A percentile compares a stretch with the other conserved stretches of the same genome.
phyloP scores from a whole-genome alignment of 2,797 vertebrate genomes.

The Lerista edwardsae region DNA sequence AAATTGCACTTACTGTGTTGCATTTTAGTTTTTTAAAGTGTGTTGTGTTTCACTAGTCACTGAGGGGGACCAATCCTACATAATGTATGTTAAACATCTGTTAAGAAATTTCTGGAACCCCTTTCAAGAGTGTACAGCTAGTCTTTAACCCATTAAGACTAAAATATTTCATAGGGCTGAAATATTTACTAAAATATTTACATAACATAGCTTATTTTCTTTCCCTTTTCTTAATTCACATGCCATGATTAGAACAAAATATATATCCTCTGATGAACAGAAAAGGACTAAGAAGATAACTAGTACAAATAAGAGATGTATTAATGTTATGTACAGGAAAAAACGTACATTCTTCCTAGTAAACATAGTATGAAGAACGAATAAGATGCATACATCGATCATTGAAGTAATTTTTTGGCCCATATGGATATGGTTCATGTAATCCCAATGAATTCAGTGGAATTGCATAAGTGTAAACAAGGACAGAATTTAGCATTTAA shows the following conservation, averaged over 20 bases:
- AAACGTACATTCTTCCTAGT: not conserved
- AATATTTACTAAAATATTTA: too few species aligned
- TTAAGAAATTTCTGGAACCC: conserved; percentile 9
- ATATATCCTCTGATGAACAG: not conserved
- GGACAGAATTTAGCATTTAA: not conserved
- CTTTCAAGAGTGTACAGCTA: not conserved
- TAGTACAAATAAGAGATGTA: not conserved
- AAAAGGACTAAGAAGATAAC: not conserved
- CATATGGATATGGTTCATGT: not conserved
- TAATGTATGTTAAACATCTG: conserved; percentile 19
- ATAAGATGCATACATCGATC: fast-evolving
- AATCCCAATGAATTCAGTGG: not conserved
- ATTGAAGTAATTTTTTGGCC: fast-evolving
- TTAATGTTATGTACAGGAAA: not conserved
- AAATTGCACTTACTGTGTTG: not conserved
- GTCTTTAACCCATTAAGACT: conserved; percentile 6
- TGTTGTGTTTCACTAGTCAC: not conserved
- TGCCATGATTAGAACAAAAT: fast-evolving
- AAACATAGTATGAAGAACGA: not conserved
- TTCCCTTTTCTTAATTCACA: not conserved
- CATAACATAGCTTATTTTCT: not conserved
- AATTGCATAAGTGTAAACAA: not conserved
- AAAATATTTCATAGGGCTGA: not conserved
- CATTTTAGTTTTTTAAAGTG: conserved; percentile 8
- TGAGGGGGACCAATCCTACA: not conserved